Base-by-base conservation (phyloP, 2,113 vertebrate species). In the Hypanus sabinus region DNA sequence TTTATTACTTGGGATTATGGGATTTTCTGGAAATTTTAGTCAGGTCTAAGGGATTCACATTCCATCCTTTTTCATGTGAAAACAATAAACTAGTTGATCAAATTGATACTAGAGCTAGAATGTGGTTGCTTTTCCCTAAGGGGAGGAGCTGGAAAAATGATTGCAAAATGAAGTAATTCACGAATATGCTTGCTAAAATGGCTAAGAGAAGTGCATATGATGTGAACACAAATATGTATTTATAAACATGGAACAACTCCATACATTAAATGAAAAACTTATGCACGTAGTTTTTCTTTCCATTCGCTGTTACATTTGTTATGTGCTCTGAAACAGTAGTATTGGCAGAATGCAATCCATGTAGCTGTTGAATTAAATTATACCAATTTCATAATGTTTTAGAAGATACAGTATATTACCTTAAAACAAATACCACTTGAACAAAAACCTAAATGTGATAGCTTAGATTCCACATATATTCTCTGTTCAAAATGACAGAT, bases 331-430 rank as follows among this genome's bases (percentile, higher is more conserved):
- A 46, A 46, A 46, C 24, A 30, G 27, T 30, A 79, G 36, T n/a
- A 79, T 12, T 14, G n/a, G 76, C 76, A 94, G 68, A 18, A 88
- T 65, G 8, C n/a, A 24, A 18, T 94, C 93, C 87, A 81, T 62
- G 94, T 38, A 79, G n/a, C 94, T 94, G 87, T 38, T n/a, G 14
- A 94, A 95, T 79, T 20, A 16, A 94, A 75, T 2, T 92, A 36
- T 70, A 57, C 46, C 70, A 94, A 76, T 85, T 94, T 4, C 46
- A 36, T 94, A 95, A 93, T 95, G 88, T 70, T 95, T 96, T 96
- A 5, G 38, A 55, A 46, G 36, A 3, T 81, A 81, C 46, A 1
- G 46, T 46, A 46, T 81, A 76, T 76, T 30, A n/a, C 75, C 75
- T 30, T n/a, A 30, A 76, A 76, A n/a, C 75, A 76, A 5, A 76